Percentiles rank a stretch among this genome's conserved stretches.
Evolutionary conservation across 1,140 invertebrate species (phyloP).

Genomic region (Drosophila azteca): DNA sequence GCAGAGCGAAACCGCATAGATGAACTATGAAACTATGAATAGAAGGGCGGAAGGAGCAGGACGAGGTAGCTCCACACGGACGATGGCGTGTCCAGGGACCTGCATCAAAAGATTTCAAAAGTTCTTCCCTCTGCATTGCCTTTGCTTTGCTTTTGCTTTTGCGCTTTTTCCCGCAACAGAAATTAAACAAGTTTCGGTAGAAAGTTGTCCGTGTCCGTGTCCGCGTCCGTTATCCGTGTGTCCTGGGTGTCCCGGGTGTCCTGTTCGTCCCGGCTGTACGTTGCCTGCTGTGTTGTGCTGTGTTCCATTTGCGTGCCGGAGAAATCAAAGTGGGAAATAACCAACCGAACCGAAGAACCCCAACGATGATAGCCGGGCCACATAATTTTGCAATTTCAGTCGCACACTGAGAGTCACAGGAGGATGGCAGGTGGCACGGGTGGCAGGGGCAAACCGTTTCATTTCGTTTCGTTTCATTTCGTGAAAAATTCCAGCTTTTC

Average conservation of each 20-base stretch:
- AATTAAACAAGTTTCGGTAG: slow-evolving; percentile 46
- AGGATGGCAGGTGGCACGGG: not conserved
- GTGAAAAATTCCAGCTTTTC: slow-evolving; percentile 42
- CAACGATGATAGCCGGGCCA: slow-evolving; percentile 64
- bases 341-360: slow-evolving; percentile 25
- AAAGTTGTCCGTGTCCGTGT: not conserved
- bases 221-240: too few relatives aligned
- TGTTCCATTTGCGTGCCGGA: slow-evolving; percentile 61
- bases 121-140: slow-evolving; percentile 21
- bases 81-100: slow-evolving; percentile 53
- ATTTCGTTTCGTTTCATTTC: slow-evolving; percentile 52
- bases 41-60: too few relatives aligned
- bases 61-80: slow-evolving; percentile 23
- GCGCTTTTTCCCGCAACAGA: slow-evolving; percentile 45
- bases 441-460: slow-evolving; percentile 22
- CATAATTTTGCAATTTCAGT: slow-evolving; percentile 69
- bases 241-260: slow-evolving; percentile 15
- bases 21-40: slow-evolving; percentile 73
- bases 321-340: slow-evolving; percentile 61
- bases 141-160: slow-evolving; percentile 2
- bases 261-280: slow-evolving; percentile 1
- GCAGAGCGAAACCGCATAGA: slow-evolving; percentile 41
- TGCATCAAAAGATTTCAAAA: slow-evolving; percentile 62
- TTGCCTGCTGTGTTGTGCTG: slow-evolving; percentile 37
- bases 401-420: slow-evolving; percentile 1